These are phyloP conservation scores for Isotomurus palustris DNA, from an alignment of 2,888 invertebrate species.

Conservation along the genomic window DNA sequence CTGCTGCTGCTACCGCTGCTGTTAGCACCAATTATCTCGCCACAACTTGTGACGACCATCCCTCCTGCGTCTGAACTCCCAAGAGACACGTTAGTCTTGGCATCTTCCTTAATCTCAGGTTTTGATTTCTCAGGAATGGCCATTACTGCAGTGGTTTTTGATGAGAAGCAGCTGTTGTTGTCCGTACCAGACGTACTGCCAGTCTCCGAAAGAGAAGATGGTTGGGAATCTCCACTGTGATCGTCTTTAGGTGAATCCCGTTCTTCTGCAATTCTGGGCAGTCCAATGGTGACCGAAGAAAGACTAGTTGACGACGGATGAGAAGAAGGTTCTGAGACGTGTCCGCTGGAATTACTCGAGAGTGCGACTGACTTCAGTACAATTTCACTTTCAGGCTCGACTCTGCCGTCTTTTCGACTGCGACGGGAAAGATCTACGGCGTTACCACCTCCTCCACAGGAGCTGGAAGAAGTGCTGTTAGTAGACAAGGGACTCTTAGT, in stretches of 20 bases:
- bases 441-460: too few relatives aligned
- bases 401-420: conserved; percentile 34
- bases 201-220: too few relatives aligned
- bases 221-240: conserved; percentile 9
- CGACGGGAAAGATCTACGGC: conserved; percentile 34
- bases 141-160: neutral
- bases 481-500: conserved; percentile 21
- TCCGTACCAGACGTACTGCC: too few relatives aligned
- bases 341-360: neutral
- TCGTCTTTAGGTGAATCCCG: conserved; percentile 64
- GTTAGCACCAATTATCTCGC: neutral
- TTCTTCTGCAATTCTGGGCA: conserved; percentile 82
- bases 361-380: conserved; percentile 15
- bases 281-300: conserved; percentile 44
- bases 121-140: too few relatives aligned
- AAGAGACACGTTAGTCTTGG: neutral
- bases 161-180: neutral
- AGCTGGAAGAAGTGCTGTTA: conserved; percentile 35
- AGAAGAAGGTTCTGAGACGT: conserved; percentile 16
- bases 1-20: neutral
- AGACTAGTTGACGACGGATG: conserved; percentile 33
- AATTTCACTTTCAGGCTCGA: conserved; percentile 19
- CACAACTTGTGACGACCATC: neutral
- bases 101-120: too few relatives aligned
- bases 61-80: neutral